These are phyloP conservation scores for Grantiella picta DNA, from an alignment of 2,113 vertebrate species.

Conservation along the genomic window DNA sequence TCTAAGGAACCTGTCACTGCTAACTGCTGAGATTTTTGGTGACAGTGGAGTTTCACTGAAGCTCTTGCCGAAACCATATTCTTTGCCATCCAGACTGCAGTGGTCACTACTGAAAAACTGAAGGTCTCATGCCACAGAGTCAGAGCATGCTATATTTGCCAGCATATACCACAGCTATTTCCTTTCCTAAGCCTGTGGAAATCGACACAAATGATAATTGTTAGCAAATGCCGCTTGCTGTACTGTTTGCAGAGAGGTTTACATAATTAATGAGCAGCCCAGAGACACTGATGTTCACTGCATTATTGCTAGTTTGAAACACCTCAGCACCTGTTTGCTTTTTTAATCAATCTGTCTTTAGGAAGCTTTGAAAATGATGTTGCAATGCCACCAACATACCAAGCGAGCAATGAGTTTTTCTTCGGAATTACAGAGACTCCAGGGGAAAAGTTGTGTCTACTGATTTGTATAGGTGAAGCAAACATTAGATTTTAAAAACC, in stretches of 20 bases:
- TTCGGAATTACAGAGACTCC: neutral
- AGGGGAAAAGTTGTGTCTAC: neutral
- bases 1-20: neutral
- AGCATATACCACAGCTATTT: neutral
- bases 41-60: neutral
- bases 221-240: neutral
- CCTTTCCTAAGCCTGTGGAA: neutral
- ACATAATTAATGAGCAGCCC: neutral
- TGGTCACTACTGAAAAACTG: neutral
- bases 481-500: neutral
- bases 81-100: neutral
- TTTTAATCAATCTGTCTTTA: neutral
- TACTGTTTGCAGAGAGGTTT: neutral
- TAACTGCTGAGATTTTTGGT: neutral
- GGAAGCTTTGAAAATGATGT: neutral
- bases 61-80: neutral
- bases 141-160: neutral
- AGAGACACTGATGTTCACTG: neutral
- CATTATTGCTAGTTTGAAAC: neutral
- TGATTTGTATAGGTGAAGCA: neutral
- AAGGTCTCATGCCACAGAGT: neutral
- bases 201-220: neutral
- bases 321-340: neutral
- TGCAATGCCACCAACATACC: neutral
- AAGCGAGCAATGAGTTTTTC: neutral